These are phyloP conservation scores for Danio kyathit DNA, from an alignment of 2,797 vertebrate species.

Conservation along the genomic window DNA sequence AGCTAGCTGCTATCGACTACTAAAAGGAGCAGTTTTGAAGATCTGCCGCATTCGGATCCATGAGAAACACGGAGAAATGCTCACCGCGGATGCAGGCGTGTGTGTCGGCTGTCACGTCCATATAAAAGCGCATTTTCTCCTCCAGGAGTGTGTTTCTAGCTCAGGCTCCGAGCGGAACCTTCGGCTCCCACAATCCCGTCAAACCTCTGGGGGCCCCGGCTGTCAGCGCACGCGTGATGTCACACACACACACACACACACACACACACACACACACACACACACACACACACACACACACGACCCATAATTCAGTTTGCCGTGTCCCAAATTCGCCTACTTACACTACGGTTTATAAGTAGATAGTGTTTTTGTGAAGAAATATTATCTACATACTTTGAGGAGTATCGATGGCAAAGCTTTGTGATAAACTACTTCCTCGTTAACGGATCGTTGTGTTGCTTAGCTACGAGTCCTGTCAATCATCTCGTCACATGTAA, in stretches of 20 bases:
- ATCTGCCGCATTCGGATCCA: conserved; percentile 32
- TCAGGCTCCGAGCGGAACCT: conserved; percentile 13
- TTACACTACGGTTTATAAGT: too few relatives aligned
- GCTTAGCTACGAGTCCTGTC: too few relatives aligned
- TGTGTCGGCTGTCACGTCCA: conserved; percentile 52
- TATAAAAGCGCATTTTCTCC: conserved; percentile 64
- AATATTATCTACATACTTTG: too few relatives aligned
- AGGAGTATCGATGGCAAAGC: too few relatives aligned
- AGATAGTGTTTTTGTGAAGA: too few relatives aligned
- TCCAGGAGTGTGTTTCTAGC: conserved; percentile 61
- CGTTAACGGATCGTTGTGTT: too few relatives aligned
- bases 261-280: too few relatives aligned
- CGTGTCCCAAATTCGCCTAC: too few relatives aligned
- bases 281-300: neutral
- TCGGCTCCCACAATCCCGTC: conserved; percentile 34
- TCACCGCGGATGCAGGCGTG: conserved; percentile 58
- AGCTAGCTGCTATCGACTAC: conserved; percentile 11
- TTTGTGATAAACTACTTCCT: too few relatives aligned
- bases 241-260: conserved; percentile 2
- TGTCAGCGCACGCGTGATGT: conserved; percentile 46
- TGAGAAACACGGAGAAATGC: conserved; percentile 44
- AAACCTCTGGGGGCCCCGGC: conserved; percentile 37
- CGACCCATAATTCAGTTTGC: too few relatives aligned
- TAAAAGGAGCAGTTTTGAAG: neutral
- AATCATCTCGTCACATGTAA: too few relatives aligned